A percentile compares a stretch with the other conserved stretches of the same genome.
Conservation (phyloP, 2,888 invertebrate genomes). For the Sinelater perroti region DNA sequence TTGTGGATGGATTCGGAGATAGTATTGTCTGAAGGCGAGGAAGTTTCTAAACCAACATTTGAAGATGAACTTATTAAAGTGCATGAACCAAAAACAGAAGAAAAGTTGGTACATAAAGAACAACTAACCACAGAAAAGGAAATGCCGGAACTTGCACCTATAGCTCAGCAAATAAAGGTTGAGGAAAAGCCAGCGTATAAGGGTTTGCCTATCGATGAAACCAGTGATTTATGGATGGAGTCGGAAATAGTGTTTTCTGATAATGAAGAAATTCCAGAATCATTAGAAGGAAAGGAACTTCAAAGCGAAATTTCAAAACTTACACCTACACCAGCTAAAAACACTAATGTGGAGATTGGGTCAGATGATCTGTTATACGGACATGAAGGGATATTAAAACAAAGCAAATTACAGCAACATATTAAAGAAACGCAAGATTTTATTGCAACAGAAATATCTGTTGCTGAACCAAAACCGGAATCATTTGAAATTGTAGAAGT, state of each 20-base stretch:
- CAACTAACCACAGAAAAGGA: no score
- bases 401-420: no score
- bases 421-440: no score
- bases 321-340: no score
- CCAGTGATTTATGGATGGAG: constrained; percentile 28
- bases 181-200: constrained; percentile 18
- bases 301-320: no score
- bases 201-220: constrained; percentile 29
- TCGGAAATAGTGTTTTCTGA: constrained; percentile 26
- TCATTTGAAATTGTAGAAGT: no score
- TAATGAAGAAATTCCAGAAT: constrained; percentile 17
- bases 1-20: constrained; percentile 33
- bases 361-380: no score
- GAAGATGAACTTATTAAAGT: not conserved
- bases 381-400: no score
- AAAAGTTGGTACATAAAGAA: constrained; percentile 15
- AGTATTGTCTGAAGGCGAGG: constrained; percentile 28
- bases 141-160: not conserved
- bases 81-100: constrained; percentile 8
- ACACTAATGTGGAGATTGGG: no score
- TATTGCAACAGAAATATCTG: no score
- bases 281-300: constrained; percentile 5
- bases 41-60: not conserved
- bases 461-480: no score
- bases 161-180: not conserved